Base-by-base conservation (phyloP, 2,797 vertebrate species). In the Iguana delicatissima region DNA sequence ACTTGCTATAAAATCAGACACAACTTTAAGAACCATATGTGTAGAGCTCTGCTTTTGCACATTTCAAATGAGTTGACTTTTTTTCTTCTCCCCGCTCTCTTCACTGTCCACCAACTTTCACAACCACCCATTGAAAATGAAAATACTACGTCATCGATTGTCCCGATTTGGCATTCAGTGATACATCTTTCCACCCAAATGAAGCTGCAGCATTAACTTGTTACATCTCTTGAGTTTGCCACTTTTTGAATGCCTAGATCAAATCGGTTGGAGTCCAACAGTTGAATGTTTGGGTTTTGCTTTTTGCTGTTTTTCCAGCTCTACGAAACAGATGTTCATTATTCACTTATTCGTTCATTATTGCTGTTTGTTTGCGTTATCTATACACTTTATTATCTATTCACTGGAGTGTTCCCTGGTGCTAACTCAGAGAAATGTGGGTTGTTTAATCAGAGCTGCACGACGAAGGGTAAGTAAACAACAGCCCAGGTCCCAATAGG, bases 321-420 rank as follows among this genome's bases (percentile, higher is more conserved):
- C 32, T 64, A 20, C 64, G 22, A 89, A 88, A 83, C 88, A 89
- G 72, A 84, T 89, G 88, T 84, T 74, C 55, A 76, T 76, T 84
- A 84, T 84, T 89, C 55, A 83, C 55, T 74, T 82, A 89, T 84
- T 77, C 1, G 57, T 87, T 79, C 85, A 79, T 87, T 79, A 64
- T 87, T 84, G 73, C 42, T 52, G 42, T 80, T 88, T 88, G 59
- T 89, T 84, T n/a, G 24, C 8, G 14, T 80, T 38, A 88, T 88
- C 38, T 64, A 62, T 89, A 76, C 22, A 84, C 57, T 62, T 76
- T 64, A 64, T 84, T 84, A 84, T 84, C 81, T 84, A 64, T 64
- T 89, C 57, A 35, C n/a, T 50, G 14, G 20, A 76, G 32, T 64
- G 42, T 89, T 77, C 81, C 72, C 57, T 89, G 81, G 57, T 89